Evolutionary conservation across 2,797 vertebrate species (phyloP).

Genomic region (Rhynchonycteris naso): DNA sequence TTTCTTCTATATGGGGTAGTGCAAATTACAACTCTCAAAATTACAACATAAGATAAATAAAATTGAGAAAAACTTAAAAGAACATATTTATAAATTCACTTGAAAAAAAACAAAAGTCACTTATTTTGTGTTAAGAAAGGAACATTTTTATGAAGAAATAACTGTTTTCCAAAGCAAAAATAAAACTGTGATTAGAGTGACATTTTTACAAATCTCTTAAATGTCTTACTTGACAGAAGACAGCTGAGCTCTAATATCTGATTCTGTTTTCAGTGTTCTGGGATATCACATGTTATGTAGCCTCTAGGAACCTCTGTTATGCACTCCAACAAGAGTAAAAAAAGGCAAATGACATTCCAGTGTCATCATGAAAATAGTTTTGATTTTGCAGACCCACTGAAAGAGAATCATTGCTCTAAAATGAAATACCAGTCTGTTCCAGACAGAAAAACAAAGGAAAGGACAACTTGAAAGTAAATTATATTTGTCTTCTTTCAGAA

Average conservation of each 20-base stretch:
- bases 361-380: not conserved
- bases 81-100: not conserved
- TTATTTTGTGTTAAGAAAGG: not conserved
- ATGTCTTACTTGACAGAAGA: slow-evolving; percentile 2
- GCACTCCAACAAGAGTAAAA: not conserved
- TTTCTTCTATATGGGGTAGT: not conserved
- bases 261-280: not conserved
- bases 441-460: not conserved
- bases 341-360: not conserved
- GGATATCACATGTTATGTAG: not conserved
- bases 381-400: not conserved
- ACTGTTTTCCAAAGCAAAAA: not conserved
- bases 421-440: not conserved
- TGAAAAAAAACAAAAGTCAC: not conserved
- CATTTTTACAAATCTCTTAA: slow-evolving; percentile 12
- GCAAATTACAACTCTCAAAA: not conserved
- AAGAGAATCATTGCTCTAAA: not conserved
- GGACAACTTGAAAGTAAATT: not conserved
- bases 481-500: not conserved
- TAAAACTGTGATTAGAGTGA: not conserved
- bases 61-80: not conserved
- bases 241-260: not conserved
- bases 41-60: not conserved
- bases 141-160: not conserved
- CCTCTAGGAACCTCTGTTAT: not conserved